Percentiles rank a stretch among this genome's conserved stretches.
These are phyloP conservation scores for Dendrophyllia cribrosa DNA, from an alignment of 64 coral and sea anemone species.

Conservation along the genomic window DNA sequence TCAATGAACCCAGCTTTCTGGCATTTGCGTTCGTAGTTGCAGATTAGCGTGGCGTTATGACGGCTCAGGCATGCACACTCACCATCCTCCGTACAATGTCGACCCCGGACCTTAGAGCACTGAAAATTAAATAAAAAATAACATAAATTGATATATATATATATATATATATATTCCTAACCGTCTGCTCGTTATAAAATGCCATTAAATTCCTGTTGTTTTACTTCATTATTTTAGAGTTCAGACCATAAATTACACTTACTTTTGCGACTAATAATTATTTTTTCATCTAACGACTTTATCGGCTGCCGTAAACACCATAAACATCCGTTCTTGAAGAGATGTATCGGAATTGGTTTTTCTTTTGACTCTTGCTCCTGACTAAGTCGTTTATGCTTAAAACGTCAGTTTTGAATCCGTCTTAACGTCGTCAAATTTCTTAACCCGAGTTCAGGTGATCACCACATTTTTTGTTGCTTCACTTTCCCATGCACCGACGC, in stretches of 20 bases:
- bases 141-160: neutral
- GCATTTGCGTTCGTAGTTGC: neutral
- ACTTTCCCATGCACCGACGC: too few species aligned
- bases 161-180: too few species aligned
- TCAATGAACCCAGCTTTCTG: neutral
- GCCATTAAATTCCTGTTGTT: too few species aligned
- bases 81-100: neutral
- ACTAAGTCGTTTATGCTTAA: too few species aligned
- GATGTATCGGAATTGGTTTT: neutral
- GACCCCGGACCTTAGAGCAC: neutral
- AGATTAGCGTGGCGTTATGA: slow-evolving; percentile 18
- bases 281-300: neutral
- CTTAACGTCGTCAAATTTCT: too few species aligned
- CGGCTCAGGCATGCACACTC: slow-evolving; percentile 26
- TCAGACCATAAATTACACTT: too few species aligned
- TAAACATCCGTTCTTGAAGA: neutral
- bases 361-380: too few species aligned
- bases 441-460: too few species aligned
- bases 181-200: too few species aligned
- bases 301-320: neutral
- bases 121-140: neutral
- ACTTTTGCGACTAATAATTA: neutral
- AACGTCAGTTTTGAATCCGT: too few species aligned
- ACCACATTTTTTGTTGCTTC: too few species aligned
- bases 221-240: too few species aligned